Evolutionary conservation across 30 jellyfish, hydroid and myxozoan species (phyloP).

Genomic region (Calvadosia cruxmelitensis): DNA sequence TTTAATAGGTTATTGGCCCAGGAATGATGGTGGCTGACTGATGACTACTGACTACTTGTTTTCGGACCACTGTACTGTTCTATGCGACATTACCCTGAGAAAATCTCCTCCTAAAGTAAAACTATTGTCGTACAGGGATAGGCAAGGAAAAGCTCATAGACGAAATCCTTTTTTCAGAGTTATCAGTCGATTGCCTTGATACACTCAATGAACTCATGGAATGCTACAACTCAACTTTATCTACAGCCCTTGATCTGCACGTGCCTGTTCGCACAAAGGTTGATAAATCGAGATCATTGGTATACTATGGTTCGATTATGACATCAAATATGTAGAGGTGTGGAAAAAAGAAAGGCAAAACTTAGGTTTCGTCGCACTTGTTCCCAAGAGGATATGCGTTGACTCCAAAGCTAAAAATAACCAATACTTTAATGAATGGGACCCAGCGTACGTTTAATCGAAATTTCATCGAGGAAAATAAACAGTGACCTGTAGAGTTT

Average conservation of each 20-base stretch:
- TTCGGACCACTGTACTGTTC: slow-evolving; percentile 13
- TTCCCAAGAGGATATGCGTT: too few relatives aligned
- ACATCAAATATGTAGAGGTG: neutral
- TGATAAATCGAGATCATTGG: neutral
- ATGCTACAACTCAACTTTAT: slow-evolving; percentile 4
- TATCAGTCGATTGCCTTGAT: neutral
- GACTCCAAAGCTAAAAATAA: too few relatives aligned
- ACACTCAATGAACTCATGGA: slow-evolving; percentile 19
- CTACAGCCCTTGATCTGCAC: slow-evolving; percentile 6
- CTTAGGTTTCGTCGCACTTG: neutral
- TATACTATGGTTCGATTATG: neutral
- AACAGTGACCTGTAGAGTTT: neutral
- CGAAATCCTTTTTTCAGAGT: slow-evolving; percentile 26
- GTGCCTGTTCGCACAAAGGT: neutral
- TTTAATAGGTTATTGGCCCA: too few relatives aligned
- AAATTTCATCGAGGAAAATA: neutral
- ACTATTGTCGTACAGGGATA: slow-evolving; percentile 11
- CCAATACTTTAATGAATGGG: too few relatives aligned
- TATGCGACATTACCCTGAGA: slow-evolving; percentile 8
- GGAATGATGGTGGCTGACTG: too few relatives aligned
- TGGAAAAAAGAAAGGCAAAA: neutral
- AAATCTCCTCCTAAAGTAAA: too few relatives aligned
- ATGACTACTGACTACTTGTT: too few relatives aligned
- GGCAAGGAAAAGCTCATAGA: slow-evolving; percentile 25
- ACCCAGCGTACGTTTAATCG: too few relatives aligned